phyloP scores from a whole-genome alignment of 2,113 vertebrate species.

The Pterocles gutturalis region DNA sequence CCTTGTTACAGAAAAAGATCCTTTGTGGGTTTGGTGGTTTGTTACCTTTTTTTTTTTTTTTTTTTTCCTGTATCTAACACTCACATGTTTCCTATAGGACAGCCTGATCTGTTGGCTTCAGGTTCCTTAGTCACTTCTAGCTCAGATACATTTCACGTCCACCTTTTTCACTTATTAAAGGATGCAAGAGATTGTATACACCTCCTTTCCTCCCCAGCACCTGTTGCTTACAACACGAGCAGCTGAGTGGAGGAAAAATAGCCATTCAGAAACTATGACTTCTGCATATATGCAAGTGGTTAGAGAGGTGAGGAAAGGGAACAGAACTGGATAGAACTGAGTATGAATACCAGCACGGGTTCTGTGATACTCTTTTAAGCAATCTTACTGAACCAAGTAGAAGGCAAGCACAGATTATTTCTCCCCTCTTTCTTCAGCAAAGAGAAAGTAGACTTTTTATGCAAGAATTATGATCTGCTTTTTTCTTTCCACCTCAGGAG shows the following conservation, averaged over 20 bases:
- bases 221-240: neutral
- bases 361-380: neutral
- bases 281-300: neutral
- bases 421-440: neutral
- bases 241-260: neutral
- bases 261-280: neutral
- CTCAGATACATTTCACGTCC: neutral
- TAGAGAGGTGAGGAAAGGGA: neutral
- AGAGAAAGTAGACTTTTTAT: neutral
- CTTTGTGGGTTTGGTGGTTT: neutral
- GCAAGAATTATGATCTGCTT: neutral
- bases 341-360: neutral
- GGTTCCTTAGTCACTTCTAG: neutral
- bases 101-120: neutral
- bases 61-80: neutral
- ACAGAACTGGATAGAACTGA: neutral
- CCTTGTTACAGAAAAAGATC: neutral
- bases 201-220: neutral
- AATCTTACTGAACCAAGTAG: neutral
- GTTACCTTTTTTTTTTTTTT: rapidly evolving
- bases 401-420: neutral
- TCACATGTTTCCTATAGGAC: neutral
- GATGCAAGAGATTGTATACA: neutral
- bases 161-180: neutral
- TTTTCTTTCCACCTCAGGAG: neutral